A percentile compares a stretch with the other conserved stretches of the same genome.
Conservation (phyloP, 2,113 vertebrate genomes). For the Rhodinocichla rosea region DNA sequence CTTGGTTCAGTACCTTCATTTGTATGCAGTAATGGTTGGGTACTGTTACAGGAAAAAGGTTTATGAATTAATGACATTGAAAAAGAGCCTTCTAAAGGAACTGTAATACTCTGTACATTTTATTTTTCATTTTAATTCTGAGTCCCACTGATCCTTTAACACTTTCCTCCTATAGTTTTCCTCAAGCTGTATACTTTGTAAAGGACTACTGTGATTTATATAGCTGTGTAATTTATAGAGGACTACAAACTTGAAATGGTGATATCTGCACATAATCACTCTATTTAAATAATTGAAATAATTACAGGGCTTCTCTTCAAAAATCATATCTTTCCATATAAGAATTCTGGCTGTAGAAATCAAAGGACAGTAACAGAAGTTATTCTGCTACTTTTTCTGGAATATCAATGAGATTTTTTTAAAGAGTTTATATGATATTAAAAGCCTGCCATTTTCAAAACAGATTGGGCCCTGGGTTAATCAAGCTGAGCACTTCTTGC, state of each 20-base stretch:
- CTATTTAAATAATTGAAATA: slow-evolving; percentile 17
- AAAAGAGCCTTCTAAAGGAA: not conserved
- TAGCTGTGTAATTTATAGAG: not conserved
- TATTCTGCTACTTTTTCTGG: not conserved
- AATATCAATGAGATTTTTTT: not conserved
- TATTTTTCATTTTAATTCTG: not conserved
- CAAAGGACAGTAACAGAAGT: not conserved
- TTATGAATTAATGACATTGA: not conserved
- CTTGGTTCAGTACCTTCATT: slow-evolving; percentile 30
- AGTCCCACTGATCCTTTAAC: not conserved
- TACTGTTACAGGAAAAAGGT: not conserved
- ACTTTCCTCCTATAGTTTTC: not conserved
- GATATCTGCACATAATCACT: not conserved
- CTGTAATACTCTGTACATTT: not conserved
- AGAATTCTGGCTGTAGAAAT: not conserved
- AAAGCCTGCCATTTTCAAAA: not conserved
- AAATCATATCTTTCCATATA: not conserved
- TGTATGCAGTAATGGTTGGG: not conserved
- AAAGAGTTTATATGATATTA: not conserved
- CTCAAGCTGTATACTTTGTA: not conserved
- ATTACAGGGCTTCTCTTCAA: not conserved
- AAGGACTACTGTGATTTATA: not conserved
- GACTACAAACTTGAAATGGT: not conserved
- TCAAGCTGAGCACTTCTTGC: not conserved
- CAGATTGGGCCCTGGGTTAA: not conserved